Conservation (phyloP, 2,113 vertebrate species). For the Machaerirhynchus nigripectus region DNA sequence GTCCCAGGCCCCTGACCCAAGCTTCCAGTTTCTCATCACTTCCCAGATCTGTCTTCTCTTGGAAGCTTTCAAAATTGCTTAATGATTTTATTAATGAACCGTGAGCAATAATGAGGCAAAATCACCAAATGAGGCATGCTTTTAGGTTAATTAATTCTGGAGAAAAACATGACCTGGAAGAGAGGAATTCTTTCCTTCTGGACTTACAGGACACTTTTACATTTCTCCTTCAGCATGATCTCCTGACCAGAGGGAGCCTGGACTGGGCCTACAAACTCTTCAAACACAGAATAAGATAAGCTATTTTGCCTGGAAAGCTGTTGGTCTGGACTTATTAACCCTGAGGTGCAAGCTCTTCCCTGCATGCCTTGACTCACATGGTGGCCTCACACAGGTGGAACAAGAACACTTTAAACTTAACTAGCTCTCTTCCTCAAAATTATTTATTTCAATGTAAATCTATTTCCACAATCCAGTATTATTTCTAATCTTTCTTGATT, state of each 20-base stretch:
- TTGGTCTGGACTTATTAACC: background rate
- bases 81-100: background rate
- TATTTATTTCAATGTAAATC: background rate
- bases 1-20: fast-evolving
- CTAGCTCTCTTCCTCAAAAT: background rate
- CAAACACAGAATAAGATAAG: background rate
- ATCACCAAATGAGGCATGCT: background rate
- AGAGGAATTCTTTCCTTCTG: background rate
- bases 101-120: background rate
- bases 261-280: background rate
- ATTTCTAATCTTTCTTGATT: background rate
- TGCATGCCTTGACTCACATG: background rate
- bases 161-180: background rate
- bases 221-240: background rate
- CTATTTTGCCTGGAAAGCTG: background rate
- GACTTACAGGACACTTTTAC: background rate
- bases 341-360: background rate
- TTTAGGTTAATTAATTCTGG: background rate
- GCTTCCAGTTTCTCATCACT: background rate
- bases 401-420: background rate
- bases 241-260: background rate
- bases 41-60: background rate
- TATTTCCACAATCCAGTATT: background rate
- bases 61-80: background rate
- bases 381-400: background rate